A percentile compares a stretch with the other conserved stretches of the same genome.
Conservation (phyloP, 2,113 vertebrate species). For the Tupaia tana region DNA sequence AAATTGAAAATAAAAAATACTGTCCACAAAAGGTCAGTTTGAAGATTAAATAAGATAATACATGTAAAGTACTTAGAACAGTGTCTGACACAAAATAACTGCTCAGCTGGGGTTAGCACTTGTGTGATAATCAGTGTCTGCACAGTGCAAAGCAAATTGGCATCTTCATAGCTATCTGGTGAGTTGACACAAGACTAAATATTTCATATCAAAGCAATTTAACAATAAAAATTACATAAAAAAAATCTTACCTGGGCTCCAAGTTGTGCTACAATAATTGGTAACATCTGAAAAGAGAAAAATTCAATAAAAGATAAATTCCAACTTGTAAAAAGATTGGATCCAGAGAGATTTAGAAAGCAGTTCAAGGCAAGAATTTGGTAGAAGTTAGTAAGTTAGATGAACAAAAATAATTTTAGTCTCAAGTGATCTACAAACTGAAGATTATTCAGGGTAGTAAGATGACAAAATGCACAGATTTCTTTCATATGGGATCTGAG, state of each 20-base stretch:
- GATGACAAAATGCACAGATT: neutral
- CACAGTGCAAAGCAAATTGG: neutral
- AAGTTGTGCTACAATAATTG: conserved; percentile 63
- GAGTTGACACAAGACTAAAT: neutral
- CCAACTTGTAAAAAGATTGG: neutral
- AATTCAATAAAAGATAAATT: conserved; percentile 2
- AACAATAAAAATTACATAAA: conserved; percentile 12
- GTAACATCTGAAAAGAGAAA: conserved; percentile 62
- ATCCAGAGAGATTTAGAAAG: neutral
- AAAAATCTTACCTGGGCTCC: conserved; percentile 62
- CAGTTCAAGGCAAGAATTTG: neutral
- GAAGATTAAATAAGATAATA: neutral
- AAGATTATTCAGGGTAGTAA: conserved; percentile 15
- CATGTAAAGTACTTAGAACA: neutral
- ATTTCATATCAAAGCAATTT: neutral
- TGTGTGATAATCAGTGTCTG: neutral
- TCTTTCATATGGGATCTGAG: neutral
- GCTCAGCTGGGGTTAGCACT: neutral
- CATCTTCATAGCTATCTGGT: neutral
- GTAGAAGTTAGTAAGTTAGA: neutral
- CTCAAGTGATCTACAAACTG: neutral
- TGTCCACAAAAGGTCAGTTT: neutral
- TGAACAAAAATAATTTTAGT: neutral
- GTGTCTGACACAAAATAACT: neutral
- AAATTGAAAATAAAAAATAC: neutral